These are phyloP conservation scores for Diabrotica virgifera DNA, from an alignment of 1,140 invertebrate species.

Conservation along the genomic window DNA sequence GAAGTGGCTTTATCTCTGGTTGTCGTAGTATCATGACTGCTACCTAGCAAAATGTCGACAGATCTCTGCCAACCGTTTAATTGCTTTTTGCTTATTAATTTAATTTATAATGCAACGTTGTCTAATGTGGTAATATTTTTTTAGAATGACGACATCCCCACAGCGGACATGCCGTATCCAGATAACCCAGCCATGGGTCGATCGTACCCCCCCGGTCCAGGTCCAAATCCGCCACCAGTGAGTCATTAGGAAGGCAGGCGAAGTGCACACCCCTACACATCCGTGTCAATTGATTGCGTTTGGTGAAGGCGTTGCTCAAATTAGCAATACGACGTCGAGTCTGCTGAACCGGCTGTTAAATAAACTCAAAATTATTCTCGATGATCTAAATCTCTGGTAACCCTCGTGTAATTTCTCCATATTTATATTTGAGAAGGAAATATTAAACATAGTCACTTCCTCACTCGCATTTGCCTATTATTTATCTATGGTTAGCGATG, in stretches of 20 bases:
- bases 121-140: conserved; percentile 18
- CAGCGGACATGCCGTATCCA: conserved; percentile 70
- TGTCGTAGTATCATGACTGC: too few relatives aligned
- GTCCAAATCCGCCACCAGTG: conserved; percentile 53
- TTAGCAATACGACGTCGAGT: conserved; percentile 32
- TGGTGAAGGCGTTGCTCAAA: conserved; percentile 39
- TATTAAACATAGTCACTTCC: background rate
- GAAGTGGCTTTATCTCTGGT: too few relatives aligned
- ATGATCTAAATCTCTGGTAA: background rate
- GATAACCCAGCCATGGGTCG: conserved; percentile 56
- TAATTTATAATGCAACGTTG: too few relatives aligned
- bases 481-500: conserved; percentile 2
- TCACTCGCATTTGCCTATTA: conserved; percentile 2
- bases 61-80: too few relatives aligned
- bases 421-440: conserved; percentile 3
- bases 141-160: conserved; percentile 70
- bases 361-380: background rate
- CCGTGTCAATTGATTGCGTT: conserved; percentile 42
- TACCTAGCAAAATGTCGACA: too few relatives aligned
- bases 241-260: conserved; percentile 49
- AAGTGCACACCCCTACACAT: conserved; percentile 32
- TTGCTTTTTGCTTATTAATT: too few relatives aligned
- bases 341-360: background rate
- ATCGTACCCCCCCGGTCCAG: conserved; percentile 55
- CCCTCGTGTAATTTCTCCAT: conserved; percentile 1